These are phyloP conservation scores for Caracal caracal DNA, from an alignment of 2,113 vertebrate species.

Conservation along the genomic window DNA sequence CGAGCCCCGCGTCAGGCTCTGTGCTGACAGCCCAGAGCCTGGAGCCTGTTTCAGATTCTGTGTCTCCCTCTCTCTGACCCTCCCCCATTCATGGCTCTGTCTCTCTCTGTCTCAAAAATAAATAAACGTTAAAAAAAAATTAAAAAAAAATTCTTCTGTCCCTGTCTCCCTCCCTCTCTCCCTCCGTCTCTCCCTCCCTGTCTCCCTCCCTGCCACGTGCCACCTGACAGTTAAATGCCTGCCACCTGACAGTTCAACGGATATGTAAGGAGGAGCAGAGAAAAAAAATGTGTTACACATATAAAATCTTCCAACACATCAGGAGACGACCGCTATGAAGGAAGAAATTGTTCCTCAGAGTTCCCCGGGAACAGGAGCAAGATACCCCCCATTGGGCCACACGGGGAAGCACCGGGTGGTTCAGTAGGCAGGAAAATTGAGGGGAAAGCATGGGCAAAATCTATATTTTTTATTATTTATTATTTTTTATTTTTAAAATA, in stretches of 20 bases:
- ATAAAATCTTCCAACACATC: neutral
- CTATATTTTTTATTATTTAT: neutral
- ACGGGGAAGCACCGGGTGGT: neutral
- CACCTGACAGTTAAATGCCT: slow-evolving; percentile 8
- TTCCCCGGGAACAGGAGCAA: neutral
- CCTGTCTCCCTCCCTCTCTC: too few species aligned
- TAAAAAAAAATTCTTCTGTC: too few species aligned
- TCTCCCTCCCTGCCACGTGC: too few species aligned
- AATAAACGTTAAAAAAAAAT: too few species aligned
- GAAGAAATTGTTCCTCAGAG: neutral
- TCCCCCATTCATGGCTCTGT: too few species aligned
- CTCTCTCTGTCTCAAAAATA: too few species aligned
- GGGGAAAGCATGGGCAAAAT: neutral
- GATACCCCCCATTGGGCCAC: accelerated
- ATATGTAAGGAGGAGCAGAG: slow-evolving; percentile 1
- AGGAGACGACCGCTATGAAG: neutral
- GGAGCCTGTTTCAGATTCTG: too few species aligned
- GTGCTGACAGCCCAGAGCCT: too few species aligned
- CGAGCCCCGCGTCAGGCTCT: too few species aligned
- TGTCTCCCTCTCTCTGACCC: too few species aligned
- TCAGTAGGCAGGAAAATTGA: neutral
- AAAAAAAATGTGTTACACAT: neutral
- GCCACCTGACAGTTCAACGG: neutral
- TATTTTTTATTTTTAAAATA: too few species aligned
- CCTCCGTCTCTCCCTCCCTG: too few species aligned